Base-by-base conservation (phyloP, 2,797 vertebrate species). In the Epinephelus malabaricus region DNA sequence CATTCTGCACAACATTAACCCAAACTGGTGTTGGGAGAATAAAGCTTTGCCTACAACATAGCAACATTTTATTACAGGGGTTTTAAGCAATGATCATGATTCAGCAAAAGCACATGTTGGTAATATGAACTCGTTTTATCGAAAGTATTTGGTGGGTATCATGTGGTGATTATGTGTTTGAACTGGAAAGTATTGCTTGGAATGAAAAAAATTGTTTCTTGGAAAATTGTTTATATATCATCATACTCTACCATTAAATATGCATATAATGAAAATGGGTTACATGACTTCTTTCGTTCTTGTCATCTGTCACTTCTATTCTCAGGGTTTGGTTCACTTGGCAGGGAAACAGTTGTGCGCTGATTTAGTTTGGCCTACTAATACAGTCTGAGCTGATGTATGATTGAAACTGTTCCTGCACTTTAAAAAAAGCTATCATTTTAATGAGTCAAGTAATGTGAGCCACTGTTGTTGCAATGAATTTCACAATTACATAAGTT, bases 161-260 rank as follows among this genome's bases (percentile, higher is more conserved):
- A 71, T 85, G 87, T 87, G 76, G 78, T 87, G 77, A 90, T 92
- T 82, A 92, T 93, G 78, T 84, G 86, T 92, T 86, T 88, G 72
- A 93, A 92, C 85, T 92, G 92, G 88, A 94, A 91, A 90, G 85
- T 91, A 87, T 93, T 94, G 88, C 84, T 92, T 89, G 83, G 79
- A 93, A 87, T 89, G 90, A 83, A 96, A 96, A 80, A 90, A 87
- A 47, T 0, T 94, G 95, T 95, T 95, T 95, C 61, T 88, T 93
- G 85, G 84, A 87, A 67, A 86, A 83, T 89, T 90, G 90, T 94
- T 95, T 95, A 88, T 95, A 92, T 92, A 90, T 93, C 89, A 92
- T 93, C 69, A 86, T 93, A 93, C 76, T 92, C 75, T 90, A 83
- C 75, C 88, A 95, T 95, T 95, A 95, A 95, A 95, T 93, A 94